Evolutionary conservation across 2,797 vertebrate species (phyloP).

Genomic region (Hapalemur alaotrensis): DNA sequence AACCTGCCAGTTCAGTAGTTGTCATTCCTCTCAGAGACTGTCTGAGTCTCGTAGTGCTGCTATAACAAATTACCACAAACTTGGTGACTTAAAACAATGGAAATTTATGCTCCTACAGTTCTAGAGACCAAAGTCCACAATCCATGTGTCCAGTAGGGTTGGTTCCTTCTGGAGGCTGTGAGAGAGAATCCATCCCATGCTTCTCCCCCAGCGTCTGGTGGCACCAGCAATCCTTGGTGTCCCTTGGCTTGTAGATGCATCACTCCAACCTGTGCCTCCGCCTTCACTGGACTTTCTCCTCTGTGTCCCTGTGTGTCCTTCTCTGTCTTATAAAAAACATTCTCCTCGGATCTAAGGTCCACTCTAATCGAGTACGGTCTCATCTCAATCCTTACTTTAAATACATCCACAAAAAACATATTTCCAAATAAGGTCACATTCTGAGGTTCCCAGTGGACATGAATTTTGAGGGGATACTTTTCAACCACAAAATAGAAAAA

Average conservation of each 20-base stretch:
- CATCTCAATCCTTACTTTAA: neutral
- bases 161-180: neutral
- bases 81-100: neutral
- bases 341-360: neutral
- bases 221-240: neutral
- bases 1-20: no score
- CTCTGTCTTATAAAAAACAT: neutral
- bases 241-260: neutral
- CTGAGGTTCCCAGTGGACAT: neutral
- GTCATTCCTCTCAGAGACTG: neutral
- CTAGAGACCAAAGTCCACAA: neutral
- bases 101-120: neutral
- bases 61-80: neutral
- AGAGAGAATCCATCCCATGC: accelerated
- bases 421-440: neutral
- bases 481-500: neutral
- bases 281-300: neutral
- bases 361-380: neutral
- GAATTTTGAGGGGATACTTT: neutral
- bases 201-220: accelerated
- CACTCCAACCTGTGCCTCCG: accelerated
- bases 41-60: neutral
- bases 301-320: neutral
- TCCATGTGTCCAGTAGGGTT: neutral
- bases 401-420: neutral